Evolutionary conservation across 2,797 vertebrate species (phyloP), one percentile per base, ranked within the genome.

Genomic region (Neosilurus mollespiculum): DNA sequence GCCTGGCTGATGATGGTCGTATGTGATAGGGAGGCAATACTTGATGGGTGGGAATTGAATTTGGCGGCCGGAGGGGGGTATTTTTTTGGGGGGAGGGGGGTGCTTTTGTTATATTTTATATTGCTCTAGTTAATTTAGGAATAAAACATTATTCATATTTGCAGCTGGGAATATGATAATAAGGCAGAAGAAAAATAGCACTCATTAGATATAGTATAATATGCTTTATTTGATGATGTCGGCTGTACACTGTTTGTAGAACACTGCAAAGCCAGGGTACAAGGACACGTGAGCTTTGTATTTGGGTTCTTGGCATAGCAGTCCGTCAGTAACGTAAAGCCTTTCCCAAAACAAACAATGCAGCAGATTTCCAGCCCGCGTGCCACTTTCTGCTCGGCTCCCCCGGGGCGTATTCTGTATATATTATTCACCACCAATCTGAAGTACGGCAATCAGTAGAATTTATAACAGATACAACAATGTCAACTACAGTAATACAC

Each of bases 401-500:
- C 14, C 56, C 14, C 14, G 18, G 14, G 9, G 11, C 69, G 53
- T 26, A 24, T 30, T 26, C 37, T 43, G 37, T 43, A 51, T n/a
- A 43, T 70, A 51, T 51, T n/a, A 43, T 71, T 4, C 22, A 71
- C 20, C 43, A 49, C 43, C 18, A 30, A 54, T 53, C 49, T 26
- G 11, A 53, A 53, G 53, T 54, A 72, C 26, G 49, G 70, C 70
- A 54, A 26, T 72, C 43, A 53, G 12, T 4, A 49, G 20, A 49
- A 70, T n/a, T 72, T 30, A 14, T 71, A n/a, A 71, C 10, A 4
- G 24, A 73, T 24, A 15, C 49, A 71, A 51, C 43, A 53, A 53
- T 73, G 71, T 73, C 71, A 73, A 30, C 12, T 30, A 56, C 51
- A 76, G 37, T 22, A 76, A 34, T 22, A 76, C 54, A 22, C 72